A percentile compares a stretch with the other conserved stretches of the same genome.
phyloP scores from a whole-genome alignment of 35 echinoderm and acorn worm species.

The Strongylocentrotus purpuratus region DNA sequence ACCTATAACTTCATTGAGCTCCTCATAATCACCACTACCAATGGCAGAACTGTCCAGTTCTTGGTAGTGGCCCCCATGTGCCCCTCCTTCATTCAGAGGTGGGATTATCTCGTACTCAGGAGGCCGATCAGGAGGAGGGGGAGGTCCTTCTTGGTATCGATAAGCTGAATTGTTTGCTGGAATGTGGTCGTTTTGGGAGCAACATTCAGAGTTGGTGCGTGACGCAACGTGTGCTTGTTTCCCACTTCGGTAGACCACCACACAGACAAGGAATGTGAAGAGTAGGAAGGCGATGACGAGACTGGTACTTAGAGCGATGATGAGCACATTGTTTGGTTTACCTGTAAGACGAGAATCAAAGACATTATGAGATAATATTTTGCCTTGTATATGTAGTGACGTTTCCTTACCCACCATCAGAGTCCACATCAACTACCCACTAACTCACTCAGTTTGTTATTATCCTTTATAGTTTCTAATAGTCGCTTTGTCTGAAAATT shows the following conservation, averaged over 20 bases:
- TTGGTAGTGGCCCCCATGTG: not conserved
- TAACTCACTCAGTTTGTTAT: no score
- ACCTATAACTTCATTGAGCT: not conserved
- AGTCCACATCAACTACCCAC: no score
- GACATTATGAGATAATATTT: no score
- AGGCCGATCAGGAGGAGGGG: not conserved
- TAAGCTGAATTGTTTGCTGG: not conserved
- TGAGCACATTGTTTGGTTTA: not conserved
- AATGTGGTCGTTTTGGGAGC: not conserved
- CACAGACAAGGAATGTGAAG: not conserved
- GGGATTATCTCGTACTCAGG: no score
- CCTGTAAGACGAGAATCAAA: not conserved
- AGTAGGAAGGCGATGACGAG: not conserved
- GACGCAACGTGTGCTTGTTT: not conserved
- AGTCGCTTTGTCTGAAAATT: no score
- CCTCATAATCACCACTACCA: not conserved
- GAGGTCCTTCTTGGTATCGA: not conserved
- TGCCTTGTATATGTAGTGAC: not conserved
- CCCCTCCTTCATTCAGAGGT: not conserved
- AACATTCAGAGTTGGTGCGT: not conserved
- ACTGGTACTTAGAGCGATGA: conserved; percentile 13
- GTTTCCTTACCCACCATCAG: no score
- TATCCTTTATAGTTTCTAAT: no score
- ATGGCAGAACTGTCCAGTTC: not conserved
- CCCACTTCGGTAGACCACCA: not conserved